A percentile compares a stretch with the other conserved stretches of the same genome.
These are phyloP conservation scores for Apostichopus leukothele DNA, from an alignment of 53 echinoderm and acorn worm genomes.

Conservation along the genomic window DNA sequence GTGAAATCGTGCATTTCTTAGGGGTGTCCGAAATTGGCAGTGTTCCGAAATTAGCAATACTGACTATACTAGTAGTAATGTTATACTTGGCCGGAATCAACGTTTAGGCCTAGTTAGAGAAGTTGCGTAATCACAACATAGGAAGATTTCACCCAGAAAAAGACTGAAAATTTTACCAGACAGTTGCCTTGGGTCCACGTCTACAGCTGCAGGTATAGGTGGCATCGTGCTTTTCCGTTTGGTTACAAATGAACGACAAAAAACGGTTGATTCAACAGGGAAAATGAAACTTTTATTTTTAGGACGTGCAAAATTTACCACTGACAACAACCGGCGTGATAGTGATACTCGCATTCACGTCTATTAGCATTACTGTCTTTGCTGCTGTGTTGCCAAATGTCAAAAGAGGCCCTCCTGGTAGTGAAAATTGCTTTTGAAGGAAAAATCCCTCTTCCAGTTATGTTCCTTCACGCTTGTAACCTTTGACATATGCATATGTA, in stretches of 20 bases:
- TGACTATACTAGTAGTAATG: too few relatives aligned
- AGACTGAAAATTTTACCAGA: constrained; percentile 6
- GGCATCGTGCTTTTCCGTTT: background rate
- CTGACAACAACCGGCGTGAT: background rate
- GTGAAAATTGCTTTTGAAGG: constrained; percentile 16
- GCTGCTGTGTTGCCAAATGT: background rate
- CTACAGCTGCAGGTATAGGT: constrained; percentile 16
- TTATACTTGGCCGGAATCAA: too few relatives aligned
- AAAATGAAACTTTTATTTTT: constrained; percentile 1
- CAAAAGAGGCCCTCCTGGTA: background rate
- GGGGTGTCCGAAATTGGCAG: too few relatives aligned
- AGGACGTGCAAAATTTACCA: background rate
- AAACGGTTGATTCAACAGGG: background rate
- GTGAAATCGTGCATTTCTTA: too few relatives aligned
- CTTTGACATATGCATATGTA: constrained; percentile 15
- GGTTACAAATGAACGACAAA: background rate
- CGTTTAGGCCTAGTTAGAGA: too few relatives aligned
- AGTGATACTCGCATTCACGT: background rate
- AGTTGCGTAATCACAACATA: constrained; percentile 23
- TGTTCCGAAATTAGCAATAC: too few relatives aligned
- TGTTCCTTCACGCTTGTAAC: background rate
- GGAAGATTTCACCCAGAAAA: background rate
- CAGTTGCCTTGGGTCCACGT: background rate
- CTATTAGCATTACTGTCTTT: background rate
- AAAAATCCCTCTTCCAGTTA: constrained; percentile 29